Base-by-base conservation (phyloP, 2,113 vertebrate species). In the Ceyx melanurus region DNA sequence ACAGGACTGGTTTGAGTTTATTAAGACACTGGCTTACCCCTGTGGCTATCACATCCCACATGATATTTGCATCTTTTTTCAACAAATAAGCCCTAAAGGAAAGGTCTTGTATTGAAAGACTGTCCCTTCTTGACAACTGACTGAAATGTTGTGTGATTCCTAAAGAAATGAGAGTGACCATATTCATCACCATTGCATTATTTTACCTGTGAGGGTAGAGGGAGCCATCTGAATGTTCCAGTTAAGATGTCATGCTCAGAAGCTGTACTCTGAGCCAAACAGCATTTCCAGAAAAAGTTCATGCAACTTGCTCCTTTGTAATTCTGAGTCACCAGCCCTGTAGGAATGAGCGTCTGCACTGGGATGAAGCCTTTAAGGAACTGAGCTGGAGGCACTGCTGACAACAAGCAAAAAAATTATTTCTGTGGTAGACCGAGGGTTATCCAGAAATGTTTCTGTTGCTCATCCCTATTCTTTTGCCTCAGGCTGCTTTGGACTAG, bases 271-370 rank as follows among this genome's bases (percentile, higher is more conserved):
- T 40, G 66, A 85, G 74, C 58, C 66, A 80, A 89, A 82, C 33
- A 46, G 37, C 50, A 20, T 89, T 82, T 93, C 83, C 56, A 91
- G 54, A 90, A 84, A 67, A 86, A 71, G 26, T 25, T 29, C 26
- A 14, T 46, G 29, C 31, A 46, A 11, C 61, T 66, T 35, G 40
- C n/a, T 93, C 65, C 45, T 74, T 62, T 90, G n/a, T 43, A 61
- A 79, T 87, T 75, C 56, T 92, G 94, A 96, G 61, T 82, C 67
- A 87, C 79, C 65, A 92, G 43, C 82, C 74, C 81, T 53, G 62
- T 46, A 85, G 86, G 50, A 82, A 72, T 1, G 2, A 88, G 35
- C 0, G 1, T 83, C 86, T 87, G 77, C 33, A 20, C 50, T 89
- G 70, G 84, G 86, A 74, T 64, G 60, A 93, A 86, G 67, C 71